Evolutionary conservation across 2,888 invertebrate species (phyloP), one percentile per base, ranked within the genome.

Genomic region (Ormyrus rosae): DNA sequence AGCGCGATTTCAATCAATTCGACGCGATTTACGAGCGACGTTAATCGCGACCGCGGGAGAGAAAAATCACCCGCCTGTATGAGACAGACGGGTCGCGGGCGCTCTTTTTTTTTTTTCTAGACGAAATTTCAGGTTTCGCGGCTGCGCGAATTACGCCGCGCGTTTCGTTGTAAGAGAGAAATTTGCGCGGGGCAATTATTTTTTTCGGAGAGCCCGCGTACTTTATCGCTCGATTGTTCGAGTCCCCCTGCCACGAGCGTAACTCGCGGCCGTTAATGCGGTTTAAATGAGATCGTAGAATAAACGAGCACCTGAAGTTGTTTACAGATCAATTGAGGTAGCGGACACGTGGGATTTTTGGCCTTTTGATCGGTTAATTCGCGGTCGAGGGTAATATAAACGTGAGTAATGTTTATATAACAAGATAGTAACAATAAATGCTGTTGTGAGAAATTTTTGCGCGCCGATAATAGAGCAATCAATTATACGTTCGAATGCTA

Each of bases 1-100:
- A 60, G 72, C 48, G 55, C 72, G 78, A 78, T 78, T 80, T 71
- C 75, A 75, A 75, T 80, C 74, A 70, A 69, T 68, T 56, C 51
- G 68, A 10, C 19, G 56, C 75, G 80, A 80, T 80, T 80, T 78
- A 78, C 68, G 78, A 73, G 68, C 48, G 61, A 67, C 68, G 60
- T 72, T 72, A 78, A 78, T 72, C 61, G 72, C 10, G 51, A 9
- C 71, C 19, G 69, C 19, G 69, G 63, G 51, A 45, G 67, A 50
- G 8, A 65, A 58, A 73, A 45, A 55, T 46, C 10, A 6, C 8
- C 34, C 50, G 55, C n/a, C 13, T 60, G 13, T 48, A 46, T 48
- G 58, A 7, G 6, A 19, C 50, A 7, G 11, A 50, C 58, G 11
- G 10, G 2, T 51, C 56, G 19, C 61, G 34, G 34, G 45, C 61